Evolutionary conservation across 2,888 invertebrate species (phyloP).

Genomic region (Netelia virgata): DNA sequence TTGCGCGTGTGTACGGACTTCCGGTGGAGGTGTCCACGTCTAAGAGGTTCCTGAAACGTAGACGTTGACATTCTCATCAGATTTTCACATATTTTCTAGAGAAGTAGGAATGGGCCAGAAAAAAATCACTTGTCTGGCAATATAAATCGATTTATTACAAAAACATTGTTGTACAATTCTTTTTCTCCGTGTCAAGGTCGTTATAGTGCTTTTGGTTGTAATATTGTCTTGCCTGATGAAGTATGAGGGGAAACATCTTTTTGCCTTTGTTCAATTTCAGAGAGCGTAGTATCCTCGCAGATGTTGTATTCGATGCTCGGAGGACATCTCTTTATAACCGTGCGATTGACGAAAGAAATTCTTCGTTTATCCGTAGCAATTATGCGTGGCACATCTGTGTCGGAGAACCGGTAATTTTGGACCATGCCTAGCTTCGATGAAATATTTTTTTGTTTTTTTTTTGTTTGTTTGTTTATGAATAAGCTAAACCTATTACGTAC

Average conservation of each 20-base stretch:
- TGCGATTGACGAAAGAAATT: conserved; percentile 4
- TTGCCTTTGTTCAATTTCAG: conserved; percentile 18
- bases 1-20: conserved; percentile 54
- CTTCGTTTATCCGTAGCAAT: conserved; percentile 15
- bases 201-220: background rate
- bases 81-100: conserved; percentile 66
- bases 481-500: conserved; percentile 81
- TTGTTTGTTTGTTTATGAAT: conserved; percentile 78
- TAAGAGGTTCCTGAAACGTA: background rate
- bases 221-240: background rate
- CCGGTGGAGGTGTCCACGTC: conserved; percentile 31
- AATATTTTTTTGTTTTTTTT: conserved; percentile 70
- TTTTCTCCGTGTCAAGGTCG: background rate
- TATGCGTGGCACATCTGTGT: conserved; percentile 5
- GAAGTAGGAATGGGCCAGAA: conserved; percentile 72
- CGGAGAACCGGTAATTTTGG: conserved; percentile 64
- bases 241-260: background rate
- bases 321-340: background rate
- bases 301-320: background rate
- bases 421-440: conserved; percentile 79
- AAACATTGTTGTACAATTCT: conserved; percentile 6
- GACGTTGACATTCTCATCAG: conserved; percentile 34
- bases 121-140: conserved; percentile 25
- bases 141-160: conserved; percentile 22
- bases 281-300: conserved; percentile 4